Evolutionary conservation across 2,113 vertebrate genomes (phyloP).

Genomic region (Gambusia affinis): DNA sequence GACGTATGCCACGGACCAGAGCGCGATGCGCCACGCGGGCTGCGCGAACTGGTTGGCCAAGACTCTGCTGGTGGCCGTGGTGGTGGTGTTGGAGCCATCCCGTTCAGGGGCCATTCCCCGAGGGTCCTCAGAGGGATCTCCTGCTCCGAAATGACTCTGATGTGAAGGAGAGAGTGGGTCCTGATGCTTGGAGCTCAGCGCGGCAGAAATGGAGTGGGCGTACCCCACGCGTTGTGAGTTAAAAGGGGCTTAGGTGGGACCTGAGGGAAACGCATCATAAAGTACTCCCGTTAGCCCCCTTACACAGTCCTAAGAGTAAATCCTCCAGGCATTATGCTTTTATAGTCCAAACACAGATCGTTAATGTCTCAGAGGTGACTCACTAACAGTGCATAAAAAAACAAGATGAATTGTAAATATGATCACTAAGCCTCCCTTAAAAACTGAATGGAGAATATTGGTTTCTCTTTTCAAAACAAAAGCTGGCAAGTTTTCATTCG

Average conservation of each 20-base stretch:
- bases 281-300: too few species aligned
- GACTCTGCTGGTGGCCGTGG: conserved; percentile 61
- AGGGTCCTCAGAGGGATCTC: background rate
- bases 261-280: too few species aligned
- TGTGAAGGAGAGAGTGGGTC: conserved; percentile 15
- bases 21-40: conserved; percentile 90
- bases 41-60: conserved; percentile 91
- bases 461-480: background rate
- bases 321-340: background rate
- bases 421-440: background rate
- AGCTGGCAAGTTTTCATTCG: background rate
- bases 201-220: background rate
- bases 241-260: background rate
- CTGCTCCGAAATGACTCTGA: conserved; percentile 9
- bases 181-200: conserved; percentile 5
- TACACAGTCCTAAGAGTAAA: background rate
- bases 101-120: conserved; percentile 68
- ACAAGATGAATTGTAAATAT: background rate
- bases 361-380: background rate
- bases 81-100: conserved; percentile 55
- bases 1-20: conserved; percentile 93
- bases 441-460: background rate
- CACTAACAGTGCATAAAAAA: background rate
- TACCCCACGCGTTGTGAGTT: background rate
- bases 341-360: background rate